A percentile compares a stretch with the other conserved stretches of the same genome.
Evolutionary conservation across 2,888 invertebrate species (phyloP).

Genomic region (Sylvicola cinctus): DNA sequence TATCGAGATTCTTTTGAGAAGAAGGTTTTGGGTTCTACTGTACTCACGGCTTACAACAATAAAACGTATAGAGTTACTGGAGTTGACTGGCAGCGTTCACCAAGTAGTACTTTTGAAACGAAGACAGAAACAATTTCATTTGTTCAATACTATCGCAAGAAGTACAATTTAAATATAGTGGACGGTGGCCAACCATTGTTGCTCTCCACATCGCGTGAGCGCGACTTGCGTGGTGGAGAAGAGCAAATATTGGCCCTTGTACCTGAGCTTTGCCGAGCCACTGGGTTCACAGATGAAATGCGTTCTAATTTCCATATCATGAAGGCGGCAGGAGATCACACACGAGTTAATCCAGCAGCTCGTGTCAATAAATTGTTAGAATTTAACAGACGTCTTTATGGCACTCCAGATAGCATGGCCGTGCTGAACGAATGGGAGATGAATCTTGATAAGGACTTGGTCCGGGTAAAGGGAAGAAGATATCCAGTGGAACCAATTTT

Average conservation of each 20-base stretch:
- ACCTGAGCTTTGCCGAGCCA: slow-evolving; percentile 69
- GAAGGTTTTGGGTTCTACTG: slow-evolving; percentile 33
- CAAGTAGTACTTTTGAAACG: slow-evolving; percentile 36
- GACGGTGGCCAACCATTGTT: slow-evolving; percentile 58
- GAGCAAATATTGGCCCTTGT: slow-evolving; percentile 48
- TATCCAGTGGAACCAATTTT: slow-evolving; percentile 45
- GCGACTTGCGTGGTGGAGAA: slow-evolving; percentile 50
- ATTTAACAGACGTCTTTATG: slow-evolving; percentile 41
- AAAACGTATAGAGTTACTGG: slow-evolving; percentile 41
- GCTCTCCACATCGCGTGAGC: slow-evolving; percentile 43
- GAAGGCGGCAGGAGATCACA: slow-evolving; percentile 49
- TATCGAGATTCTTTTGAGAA: slow-evolving; percentile 30
- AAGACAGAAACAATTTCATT: slow-evolving; percentile 35
- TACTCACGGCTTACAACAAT: slow-evolving; percentile 61
- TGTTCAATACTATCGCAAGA: slow-evolving; percentile 38
- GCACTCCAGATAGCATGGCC: slow-evolving; percentile 26
- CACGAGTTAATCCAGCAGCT: slow-evolving; percentile 46
- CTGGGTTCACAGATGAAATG: slow-evolving; percentile 57
- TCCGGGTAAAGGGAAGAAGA: slow-evolving; percentile 42
- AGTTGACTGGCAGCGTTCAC: slow-evolving; percentile 38
- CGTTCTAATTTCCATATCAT: slow-evolving; percentile 36
- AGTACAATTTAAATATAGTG: slow-evolving; percentile 31
- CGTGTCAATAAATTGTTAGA: slow-evolving; percentile 41
- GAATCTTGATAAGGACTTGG: slow-evolving; percentile 36
- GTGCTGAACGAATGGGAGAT: slow-evolving; percentile 57